A percentile compares a stretch with the other conserved stretches of the same genome.
Evolutionary conservation across 2,797 vertebrate genomes (phyloP).

Genomic region (Mycteria americana): DNA sequence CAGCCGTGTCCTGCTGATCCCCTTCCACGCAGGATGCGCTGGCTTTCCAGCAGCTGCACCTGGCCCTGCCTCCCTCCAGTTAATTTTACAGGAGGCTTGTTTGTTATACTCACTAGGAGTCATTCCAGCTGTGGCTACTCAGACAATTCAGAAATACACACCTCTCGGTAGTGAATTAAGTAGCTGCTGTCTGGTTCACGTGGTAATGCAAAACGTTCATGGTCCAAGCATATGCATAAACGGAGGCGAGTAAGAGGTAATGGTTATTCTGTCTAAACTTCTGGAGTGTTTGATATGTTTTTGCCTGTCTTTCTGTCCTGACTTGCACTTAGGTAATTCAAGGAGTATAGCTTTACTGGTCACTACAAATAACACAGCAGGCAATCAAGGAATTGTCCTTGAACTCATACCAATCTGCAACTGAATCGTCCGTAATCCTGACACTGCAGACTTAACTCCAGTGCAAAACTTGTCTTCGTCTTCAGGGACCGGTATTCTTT

Average conservation of each 20-base stretch:
- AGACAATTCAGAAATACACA: background rate
- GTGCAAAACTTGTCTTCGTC: background rate
- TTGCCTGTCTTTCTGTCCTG: background rate
- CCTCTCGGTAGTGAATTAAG: background rate
- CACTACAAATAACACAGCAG: background rate
- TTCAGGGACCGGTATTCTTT: background rate
- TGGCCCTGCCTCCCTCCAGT: background rate
- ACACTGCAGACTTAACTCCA: background rate
- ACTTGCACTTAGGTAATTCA: background rate
- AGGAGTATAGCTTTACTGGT: background rate
- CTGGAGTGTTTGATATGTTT: fast-evolving
- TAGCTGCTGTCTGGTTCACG: background rate
- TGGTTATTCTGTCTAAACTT: background rate
- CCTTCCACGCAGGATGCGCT: fast-evolving
- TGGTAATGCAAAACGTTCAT: background rate
- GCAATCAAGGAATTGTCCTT: background rate
- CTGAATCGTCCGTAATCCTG: background rate
- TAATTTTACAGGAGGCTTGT: background rate
- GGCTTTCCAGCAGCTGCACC: background rate
- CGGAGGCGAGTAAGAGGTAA: background rate
- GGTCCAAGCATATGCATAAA: too few relatives aligned
- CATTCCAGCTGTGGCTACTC: background rate
- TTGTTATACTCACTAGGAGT: fast-evolving
- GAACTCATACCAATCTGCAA: background rate
- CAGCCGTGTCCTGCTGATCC: background rate